Percentiles rank a stretch among this genome's conserved stretches.
Evolutionary conservation across 2,797 vertebrate genomes (phyloP).

Genomic region (Cyprinella venusta): DNA sequence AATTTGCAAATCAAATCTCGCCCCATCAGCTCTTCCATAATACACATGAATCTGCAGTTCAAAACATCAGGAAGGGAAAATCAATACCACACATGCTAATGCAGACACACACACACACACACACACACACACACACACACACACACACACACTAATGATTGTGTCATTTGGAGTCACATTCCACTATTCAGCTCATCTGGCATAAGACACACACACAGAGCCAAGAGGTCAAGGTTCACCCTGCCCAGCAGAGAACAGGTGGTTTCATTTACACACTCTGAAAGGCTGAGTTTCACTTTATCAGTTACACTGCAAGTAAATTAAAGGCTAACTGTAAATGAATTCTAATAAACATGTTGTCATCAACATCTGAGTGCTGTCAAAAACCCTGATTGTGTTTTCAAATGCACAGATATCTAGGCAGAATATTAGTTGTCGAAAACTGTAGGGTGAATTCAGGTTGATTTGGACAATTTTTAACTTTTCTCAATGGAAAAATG

Average conservation of each 20-base stretch:
- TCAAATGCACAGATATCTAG: background rate
- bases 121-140: slow-evolving; percentile 2
- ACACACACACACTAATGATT: slow-evolving; percentile 14
- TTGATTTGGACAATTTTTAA: background rate
- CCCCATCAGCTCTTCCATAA: slow-evolving; percentile 60
- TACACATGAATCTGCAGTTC: slow-evolving; percentile 54
- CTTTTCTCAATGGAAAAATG: background rate
- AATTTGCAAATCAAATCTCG: slow-evolving; percentile 80
- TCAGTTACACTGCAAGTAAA: slow-evolving; percentile 8
- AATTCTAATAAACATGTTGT: slow-evolving; percentile 28
- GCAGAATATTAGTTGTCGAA: background rate
- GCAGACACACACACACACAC: background rate
- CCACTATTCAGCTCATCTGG: slow-evolving; percentile 24
- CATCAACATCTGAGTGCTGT: background rate
- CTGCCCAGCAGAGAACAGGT: slow-evolving; percentile 42
- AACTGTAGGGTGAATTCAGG: background rate
- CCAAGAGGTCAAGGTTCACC: slow-evolving; percentile 39
- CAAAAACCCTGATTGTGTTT: background rate
- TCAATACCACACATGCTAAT: slow-evolving; percentile 31
- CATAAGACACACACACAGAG: slow-evolving; percentile 6
- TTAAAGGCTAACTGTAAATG: slow-evolving; percentile 32
- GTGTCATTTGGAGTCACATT: slow-evolving; percentile 28
- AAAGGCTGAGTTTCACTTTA: slow-evolving; percentile 17
- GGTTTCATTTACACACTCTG: slow-evolving; percentile 37
- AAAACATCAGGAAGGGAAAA: slow-evolving; percentile 60